Conservation (phyloP, 2,797 vertebrate genomes). For the Clamator glandarius region DNA sequence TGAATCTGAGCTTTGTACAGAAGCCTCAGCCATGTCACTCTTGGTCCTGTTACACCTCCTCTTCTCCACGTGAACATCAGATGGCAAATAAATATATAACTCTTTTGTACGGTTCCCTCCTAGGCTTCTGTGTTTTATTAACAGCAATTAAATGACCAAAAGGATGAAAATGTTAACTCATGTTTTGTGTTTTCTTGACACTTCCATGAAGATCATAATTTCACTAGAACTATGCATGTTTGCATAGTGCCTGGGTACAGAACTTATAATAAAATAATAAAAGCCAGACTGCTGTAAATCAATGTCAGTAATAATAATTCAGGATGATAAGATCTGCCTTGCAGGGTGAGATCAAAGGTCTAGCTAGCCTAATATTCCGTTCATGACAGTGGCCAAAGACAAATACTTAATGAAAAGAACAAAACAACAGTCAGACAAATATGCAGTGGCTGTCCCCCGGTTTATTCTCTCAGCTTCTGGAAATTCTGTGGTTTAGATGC, state of each 20-base stretch:
- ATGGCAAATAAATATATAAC: background rate
- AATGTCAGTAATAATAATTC: background rate
- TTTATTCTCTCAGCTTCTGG: background rate
- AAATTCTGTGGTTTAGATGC: background rate
- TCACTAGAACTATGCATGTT: background rate
- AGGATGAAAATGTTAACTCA: background rate
- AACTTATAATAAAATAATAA: background rate
- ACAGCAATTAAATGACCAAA: background rate
- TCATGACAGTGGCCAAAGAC: background rate
- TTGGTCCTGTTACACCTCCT: background rate
- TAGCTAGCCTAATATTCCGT: background rate
- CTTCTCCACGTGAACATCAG: accelerated
- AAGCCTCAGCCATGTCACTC: background rate
- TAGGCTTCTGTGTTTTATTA: background rate
- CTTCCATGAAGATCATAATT: background rate
- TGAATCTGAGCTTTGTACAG: background rate
- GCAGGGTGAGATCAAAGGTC: background rate
- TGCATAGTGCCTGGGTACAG: background rate
- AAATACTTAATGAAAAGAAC: background rate
- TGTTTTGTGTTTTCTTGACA: background rate
- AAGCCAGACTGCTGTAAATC: background rate
- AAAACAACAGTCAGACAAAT: background rate
- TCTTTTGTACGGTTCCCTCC: background rate
- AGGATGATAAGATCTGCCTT: background rate
- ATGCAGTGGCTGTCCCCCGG: background rate